A percentile compares a stretch with the other conserved stretches of the same genome.
Conservation (phyloP, 2,888 invertebrate species). For the Rhyacophila evoluta region DNA sequence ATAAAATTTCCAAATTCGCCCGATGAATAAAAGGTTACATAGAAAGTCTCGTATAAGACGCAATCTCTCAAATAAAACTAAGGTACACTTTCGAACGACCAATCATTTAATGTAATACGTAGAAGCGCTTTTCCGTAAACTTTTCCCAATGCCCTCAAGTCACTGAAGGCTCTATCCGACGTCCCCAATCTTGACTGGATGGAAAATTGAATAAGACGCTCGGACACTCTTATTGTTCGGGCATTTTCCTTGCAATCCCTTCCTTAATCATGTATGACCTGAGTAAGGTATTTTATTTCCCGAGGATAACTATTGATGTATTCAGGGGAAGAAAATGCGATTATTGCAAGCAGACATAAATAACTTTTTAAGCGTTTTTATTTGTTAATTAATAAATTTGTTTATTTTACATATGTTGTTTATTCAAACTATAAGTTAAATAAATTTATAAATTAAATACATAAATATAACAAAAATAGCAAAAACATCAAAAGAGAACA, state of each 20-base stretch:
- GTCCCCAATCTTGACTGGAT: slow-evolving; percentile 1
- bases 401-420: no score
- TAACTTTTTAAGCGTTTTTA: no score
- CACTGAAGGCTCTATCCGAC: neutral
- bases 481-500: no score
- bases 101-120: neutral
- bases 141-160: neutral
- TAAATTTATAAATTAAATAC: no score
- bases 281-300: neutral
- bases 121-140: neutral
- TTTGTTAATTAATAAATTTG: no score
- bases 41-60: neutral
- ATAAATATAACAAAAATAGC: no score
- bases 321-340: neutral
- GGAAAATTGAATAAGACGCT: slow-evolving; percentile 14
- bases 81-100: neutral
- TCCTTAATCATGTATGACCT: neutral
- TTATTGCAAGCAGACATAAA: neutral
- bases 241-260: slow-evolving; percentile 1
- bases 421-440: no score
- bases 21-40: neutral
- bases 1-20: no score
- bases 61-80: neutral
- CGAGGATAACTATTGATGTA: neutral
- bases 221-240: slow-evolving; percentile 9